Evolutionary conservation across 2,888 invertebrate species (phyloP).

Genomic region (Chrysomela aeneicollis): DNA sequence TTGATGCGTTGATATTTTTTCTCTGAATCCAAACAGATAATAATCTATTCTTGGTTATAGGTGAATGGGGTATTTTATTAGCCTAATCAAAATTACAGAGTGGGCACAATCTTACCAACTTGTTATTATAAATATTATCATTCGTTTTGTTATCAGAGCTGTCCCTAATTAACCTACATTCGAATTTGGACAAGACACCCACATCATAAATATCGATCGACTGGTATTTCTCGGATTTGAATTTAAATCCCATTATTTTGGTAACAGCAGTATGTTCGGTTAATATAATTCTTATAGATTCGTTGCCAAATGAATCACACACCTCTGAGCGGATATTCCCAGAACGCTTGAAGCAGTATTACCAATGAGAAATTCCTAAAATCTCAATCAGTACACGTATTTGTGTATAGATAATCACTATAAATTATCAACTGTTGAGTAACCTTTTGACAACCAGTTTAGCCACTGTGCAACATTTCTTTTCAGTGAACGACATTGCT

Average conservation of each 20-base stretch:
- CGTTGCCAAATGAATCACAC: not conserved
- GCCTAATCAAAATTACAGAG: not conserved
- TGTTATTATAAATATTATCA: not conserved
- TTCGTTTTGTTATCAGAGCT: not conserved
- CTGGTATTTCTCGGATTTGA: no score
- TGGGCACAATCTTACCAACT: not conserved
- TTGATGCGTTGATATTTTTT: no score
- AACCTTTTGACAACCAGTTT: not conserved
- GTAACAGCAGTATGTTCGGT: no score
- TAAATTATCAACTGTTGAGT: not conserved
- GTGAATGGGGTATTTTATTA: no score
- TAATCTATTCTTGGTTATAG: no score
- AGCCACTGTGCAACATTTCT: not conserved
- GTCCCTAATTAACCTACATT: not conserved
- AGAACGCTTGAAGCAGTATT: not conserved
- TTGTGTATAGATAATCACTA: not conserved
- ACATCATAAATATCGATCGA: not conserved
- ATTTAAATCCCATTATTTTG: no score
- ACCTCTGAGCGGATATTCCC: not conserved
- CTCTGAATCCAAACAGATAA: no score
- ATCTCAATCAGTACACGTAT: not conserved
- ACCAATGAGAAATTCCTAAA: not conserved
- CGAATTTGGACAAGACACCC: not conserved
- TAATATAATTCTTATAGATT: no score
- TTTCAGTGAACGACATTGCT: not conserved